These are phyloP conservation scores for Stenolophus ochropezus DNA, from an alignment of 2,888 invertebrate genomes.

Conservation along the genomic window DNA sequence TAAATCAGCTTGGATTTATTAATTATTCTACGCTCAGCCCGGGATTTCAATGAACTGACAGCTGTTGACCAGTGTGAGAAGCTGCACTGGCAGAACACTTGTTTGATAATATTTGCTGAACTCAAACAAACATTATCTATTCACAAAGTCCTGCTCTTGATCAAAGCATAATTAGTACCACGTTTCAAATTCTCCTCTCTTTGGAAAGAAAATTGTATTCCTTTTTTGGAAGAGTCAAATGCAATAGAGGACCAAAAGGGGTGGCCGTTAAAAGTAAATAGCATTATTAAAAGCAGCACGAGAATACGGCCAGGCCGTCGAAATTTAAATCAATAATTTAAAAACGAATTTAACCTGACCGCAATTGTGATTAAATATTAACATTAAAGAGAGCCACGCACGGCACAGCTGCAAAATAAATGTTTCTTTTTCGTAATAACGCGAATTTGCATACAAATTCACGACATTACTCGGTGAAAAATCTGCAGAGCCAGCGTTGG, in stretches of 20 bases:
- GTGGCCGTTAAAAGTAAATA: constrained; percentile 30
- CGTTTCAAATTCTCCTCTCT: no score
- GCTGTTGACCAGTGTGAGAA: no score
- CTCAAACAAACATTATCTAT: constrained; percentile 1
- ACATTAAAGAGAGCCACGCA: constrained; percentile 14
- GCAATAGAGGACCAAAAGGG: not conserved
- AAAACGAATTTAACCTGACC: constrained; percentile 50
- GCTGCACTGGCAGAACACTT: not conserved
- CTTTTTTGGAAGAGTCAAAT: no score
- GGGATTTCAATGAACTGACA: not conserved
- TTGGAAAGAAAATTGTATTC: no score
- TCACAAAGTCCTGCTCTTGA: not conserved
- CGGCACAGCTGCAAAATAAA: constrained; percentile 34
- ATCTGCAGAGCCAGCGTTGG: constrained; percentile 42
- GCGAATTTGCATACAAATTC: constrained; percentile 45
- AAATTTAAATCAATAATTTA: constrained; percentile 53
- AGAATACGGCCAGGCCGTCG: not conserved
- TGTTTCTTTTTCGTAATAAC: constrained; percentile 51
- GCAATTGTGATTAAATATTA: constrained; percentile 44
- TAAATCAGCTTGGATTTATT: not conserved
- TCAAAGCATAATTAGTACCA: not conserved
- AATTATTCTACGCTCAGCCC: not conserved
- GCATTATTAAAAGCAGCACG: constrained; percentile 1
- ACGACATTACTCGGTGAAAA: constrained; percentile 34
- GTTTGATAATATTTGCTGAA: not conserved